Evolutionary conservation across 2,113 vertebrate species (phyloP).

Genomic region (Amblyopsis rosae): DNA sequence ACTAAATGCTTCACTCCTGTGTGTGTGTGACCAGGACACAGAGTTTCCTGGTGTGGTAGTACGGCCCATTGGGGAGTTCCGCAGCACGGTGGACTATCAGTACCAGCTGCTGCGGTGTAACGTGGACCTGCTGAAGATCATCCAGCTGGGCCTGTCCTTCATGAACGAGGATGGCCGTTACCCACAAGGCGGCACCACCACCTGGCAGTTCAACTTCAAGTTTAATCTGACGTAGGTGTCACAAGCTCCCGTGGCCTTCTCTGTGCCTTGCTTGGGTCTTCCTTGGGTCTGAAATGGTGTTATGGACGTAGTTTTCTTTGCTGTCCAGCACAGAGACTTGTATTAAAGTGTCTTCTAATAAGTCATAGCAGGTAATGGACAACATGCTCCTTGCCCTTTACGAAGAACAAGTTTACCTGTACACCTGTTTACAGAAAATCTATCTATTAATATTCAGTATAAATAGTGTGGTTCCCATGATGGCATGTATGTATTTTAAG

Average conservation of each 20-base stretch:
- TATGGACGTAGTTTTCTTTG: no score
- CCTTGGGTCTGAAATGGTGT: no score
- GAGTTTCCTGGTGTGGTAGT: constrained; percentile 98
- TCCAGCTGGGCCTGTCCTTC: constrained; percentile 96
- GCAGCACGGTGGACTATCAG: constrained; percentile 96
- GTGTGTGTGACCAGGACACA: constrained; percentile 82
- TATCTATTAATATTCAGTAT: no score
- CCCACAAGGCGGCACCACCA: constrained; percentile 87
- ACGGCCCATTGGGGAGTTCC: constrained; percentile 94
- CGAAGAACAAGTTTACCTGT: no score
- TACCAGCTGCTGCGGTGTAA: constrained; percentile 97
- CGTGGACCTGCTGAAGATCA: constrained; percentile 96
- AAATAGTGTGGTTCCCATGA: no score
- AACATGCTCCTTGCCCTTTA: no score
- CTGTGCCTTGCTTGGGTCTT: no score
- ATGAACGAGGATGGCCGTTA: constrained; percentile 96
- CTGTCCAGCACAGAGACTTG: no score
- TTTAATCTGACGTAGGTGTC: constrained; percentile 94
- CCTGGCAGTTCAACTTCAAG: constrained; percentile 99
- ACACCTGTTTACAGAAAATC: no score
- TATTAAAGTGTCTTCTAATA: no score
- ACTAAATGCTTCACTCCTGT: background rate
- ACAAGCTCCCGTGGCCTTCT: background rate
- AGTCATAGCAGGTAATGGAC: no score
- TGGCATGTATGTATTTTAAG: no score